Conservation (phyloP, 2,888 invertebrate species). For the Perizoma affinitatum region DNA sequence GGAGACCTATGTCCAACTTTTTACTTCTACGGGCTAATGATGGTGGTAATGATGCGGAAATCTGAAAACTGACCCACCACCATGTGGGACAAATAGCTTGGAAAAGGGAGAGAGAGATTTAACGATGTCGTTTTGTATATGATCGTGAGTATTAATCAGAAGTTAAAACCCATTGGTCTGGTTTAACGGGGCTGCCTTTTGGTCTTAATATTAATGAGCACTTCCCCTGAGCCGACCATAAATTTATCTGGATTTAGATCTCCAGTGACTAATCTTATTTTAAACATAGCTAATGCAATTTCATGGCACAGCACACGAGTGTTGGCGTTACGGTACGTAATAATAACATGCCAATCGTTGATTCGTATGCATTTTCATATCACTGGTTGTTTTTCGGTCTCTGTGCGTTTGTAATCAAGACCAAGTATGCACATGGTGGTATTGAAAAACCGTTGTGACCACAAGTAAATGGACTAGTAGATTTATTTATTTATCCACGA, state of each 20-base stretch:
- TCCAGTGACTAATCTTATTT: slow-evolving; percentile 29
- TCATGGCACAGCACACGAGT: slow-evolving; percentile 30
- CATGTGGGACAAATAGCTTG: slow-evolving; percentile 17
- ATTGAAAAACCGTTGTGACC: too few species aligned
- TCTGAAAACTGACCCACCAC: slow-evolving; percentile 11
- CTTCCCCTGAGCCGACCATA: slow-evolving; percentile 22
- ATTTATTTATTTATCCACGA: too few species aligned
- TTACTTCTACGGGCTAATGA: too few species aligned
- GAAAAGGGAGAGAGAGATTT: slow-evolving; percentile 35
- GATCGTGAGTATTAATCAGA: slow-evolving; percentile 28
- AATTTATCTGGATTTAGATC: slow-evolving; percentile 30
- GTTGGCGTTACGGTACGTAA: slow-evolving; percentile 1
- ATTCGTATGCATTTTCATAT: too few species aligned
- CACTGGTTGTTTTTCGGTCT: too few species aligned
- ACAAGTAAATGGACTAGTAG: too few species aligned
- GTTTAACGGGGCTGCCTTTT: slow-evolving; percentile 25
- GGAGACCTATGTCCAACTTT: too few species aligned
- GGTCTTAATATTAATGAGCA: slow-evolving; percentile 19
- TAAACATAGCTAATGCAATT: slow-evolving; percentile 39
- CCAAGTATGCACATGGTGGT: too few species aligned
- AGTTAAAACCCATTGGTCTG: slow-evolving; percentile 20
- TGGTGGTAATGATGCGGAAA: slow-evolving; percentile 36
- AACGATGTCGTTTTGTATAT: slow-evolving; percentile 27
- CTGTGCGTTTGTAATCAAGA: too few species aligned
- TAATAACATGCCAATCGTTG: too few species aligned